Conservation (phyloP, 1,140 invertebrate species). For the Orchesella cincta region DNA sequence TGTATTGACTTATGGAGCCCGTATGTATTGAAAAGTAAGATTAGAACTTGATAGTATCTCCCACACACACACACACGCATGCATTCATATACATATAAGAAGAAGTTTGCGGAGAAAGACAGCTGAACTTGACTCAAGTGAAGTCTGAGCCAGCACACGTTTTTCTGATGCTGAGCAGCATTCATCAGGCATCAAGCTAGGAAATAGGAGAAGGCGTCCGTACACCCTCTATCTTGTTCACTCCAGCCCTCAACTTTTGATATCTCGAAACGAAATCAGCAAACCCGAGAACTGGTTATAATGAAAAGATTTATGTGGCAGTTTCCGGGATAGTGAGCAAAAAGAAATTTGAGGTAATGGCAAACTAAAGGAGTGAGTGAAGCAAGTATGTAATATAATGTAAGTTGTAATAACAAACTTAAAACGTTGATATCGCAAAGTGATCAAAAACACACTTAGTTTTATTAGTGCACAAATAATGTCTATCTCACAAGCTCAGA, state of each 20-base stretch:
- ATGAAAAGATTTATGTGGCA: constrained; percentile 29
- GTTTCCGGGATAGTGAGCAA: constrained; percentile 19
- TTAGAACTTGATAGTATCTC: constrained; percentile 11
- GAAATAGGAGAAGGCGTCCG: constrained; percentile 11
- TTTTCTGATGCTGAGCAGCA: too few species aligned
- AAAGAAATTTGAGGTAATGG: constrained; percentile 10
- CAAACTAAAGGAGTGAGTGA: neutral
- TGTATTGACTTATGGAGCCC: neutral
- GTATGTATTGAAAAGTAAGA: neutral
- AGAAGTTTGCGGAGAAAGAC: too few species aligned
- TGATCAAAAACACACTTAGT: neutral
- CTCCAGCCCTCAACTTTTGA: constrained; percentile 6
- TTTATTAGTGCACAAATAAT: neutral
- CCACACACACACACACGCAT: constrained; percentile 15
- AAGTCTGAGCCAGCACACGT: too few species aligned
- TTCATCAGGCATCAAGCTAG: too few species aligned
- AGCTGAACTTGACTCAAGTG: too few species aligned
- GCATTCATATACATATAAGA: too few species aligned
- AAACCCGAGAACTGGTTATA: constrained; percentile 6
- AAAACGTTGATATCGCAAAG: neutral
- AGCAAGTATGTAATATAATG: neutral
- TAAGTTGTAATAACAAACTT: neutral
- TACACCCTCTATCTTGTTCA: constrained; percentile 13
- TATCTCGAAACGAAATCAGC: neutral
- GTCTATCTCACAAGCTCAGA: too few species aligned